Percentiles rank a stretch among this genome's conserved stretches.
Evolutionary conservation across 2,113 vertebrate species (phyloP).

Genomic region (Charadrius vociferus): DNA sequence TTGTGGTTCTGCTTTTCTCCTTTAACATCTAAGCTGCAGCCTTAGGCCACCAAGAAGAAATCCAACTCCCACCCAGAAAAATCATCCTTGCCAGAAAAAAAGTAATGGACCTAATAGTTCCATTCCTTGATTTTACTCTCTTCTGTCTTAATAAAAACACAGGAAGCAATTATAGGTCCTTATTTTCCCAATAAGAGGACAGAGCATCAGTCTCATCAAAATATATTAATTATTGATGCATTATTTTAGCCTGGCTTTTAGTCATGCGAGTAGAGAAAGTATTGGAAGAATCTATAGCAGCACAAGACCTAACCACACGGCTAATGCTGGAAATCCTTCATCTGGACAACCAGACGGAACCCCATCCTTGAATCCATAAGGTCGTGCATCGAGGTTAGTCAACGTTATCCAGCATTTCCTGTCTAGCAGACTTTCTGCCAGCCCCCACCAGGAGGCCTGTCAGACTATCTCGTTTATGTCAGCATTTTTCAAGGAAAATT

Average conservation of each 20-base stretch:
- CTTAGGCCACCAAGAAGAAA: background rate
- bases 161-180: background rate
- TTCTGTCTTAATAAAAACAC: background rate
- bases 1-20: background rate
- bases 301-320: background rate
- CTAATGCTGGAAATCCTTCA: background rate
- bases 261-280: background rate
- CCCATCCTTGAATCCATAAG: background rate
- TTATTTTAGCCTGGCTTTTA: background rate
- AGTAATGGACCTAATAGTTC: background rate
- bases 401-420: background rate
- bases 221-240: background rate
- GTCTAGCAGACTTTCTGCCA: background rate
- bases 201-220: background rate
- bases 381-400: background rate
- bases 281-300: background rate
- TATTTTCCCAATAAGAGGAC: background rate
- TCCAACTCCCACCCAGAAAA: background rate
- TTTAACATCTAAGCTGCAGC: background rate
- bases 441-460: background rate
- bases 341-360: background rate
- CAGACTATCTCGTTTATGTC: background rate
- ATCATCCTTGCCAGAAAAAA: background rate
- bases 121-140: background rate
- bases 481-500: constrained; percentile 10